These are phyloP conservation scores for Lasius platythorax DNA, from an alignment of 2,888 invertebrate species.

Conservation along the genomic window DNA sequence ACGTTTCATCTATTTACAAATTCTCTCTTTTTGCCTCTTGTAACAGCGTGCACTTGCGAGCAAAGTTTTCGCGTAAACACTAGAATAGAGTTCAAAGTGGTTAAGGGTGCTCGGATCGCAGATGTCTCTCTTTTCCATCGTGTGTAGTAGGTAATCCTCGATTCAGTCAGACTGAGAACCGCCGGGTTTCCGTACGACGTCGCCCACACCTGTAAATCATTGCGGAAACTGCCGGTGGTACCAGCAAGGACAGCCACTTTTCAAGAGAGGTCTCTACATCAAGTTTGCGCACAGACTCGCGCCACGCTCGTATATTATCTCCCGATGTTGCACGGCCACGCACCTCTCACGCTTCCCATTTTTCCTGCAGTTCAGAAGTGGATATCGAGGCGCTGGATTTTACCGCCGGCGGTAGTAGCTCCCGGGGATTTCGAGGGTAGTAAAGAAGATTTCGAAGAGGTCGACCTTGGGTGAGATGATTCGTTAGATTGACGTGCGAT, in stretches of 20 bases:
- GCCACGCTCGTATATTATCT: constrained; percentile 48
- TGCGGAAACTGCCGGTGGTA: constrained; percentile 57
- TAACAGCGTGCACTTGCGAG: background rate
- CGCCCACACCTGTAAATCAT: constrained; percentile 75
- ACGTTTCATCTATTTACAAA: background rate
- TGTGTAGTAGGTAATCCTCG: background rate
- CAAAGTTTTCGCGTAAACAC: background rate
- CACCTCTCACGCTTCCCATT: constrained; percentile 38
- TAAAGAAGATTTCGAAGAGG: constrained; percentile 29
- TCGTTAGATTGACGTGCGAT: constrained; percentile 30
- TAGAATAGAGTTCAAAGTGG: constrained; percentile 7
- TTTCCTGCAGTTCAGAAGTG: constrained; percentile 50
- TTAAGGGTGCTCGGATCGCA: background rate
- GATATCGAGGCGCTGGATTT: constrained; percentile 50
- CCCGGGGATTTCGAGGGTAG: constrained; percentile 42
- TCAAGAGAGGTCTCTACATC: constrained; percentile 75
- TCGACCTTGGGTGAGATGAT: constrained; percentile 17
- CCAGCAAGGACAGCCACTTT: constrained; percentile 50
- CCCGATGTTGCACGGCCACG: constrained; percentile 50
- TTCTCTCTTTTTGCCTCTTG: background rate
- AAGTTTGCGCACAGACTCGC: constrained; percentile 63
- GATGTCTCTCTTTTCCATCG: background rate
- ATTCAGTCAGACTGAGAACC: constrained; percentile 39
- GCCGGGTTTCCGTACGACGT: constrained; percentile 21
- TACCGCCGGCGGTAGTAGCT: constrained; percentile 46